A percentile compares a stretch with the other conserved stretches of the same genome.
phyloP scores from a whole-genome alignment of 2,797 vertebrate genomes.

The Poeciliopsis turneri region DNA sequence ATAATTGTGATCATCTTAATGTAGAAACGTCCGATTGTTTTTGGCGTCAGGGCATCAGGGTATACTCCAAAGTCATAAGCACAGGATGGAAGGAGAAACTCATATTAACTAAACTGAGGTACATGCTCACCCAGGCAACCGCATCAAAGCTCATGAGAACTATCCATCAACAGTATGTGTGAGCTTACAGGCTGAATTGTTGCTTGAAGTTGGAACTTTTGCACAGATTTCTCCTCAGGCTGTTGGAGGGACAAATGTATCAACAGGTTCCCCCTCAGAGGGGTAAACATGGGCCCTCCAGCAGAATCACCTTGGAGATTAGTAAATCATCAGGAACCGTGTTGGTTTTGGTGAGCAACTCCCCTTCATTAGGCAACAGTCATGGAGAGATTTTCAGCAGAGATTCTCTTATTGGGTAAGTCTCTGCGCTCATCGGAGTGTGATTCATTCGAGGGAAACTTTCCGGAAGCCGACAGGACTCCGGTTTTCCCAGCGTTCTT shows the following conservation, averaged over 20 bases:
- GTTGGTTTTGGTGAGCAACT: neutral
- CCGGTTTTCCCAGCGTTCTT: neutral
- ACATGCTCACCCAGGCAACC: neutral
- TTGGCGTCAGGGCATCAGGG: no score
- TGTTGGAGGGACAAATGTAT: neutral
- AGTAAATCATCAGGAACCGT: neutral
- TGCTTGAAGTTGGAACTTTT: neutral
- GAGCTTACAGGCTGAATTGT: neutral
- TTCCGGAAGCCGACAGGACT: neutral
- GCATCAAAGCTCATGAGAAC: neutral
- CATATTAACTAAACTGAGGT: neutral
- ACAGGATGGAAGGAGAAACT: neutral
- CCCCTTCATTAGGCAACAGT: neutral
- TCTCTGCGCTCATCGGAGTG: neutral
- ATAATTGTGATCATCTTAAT: neutral
- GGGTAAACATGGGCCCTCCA: neutral
- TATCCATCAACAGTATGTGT: neutral
- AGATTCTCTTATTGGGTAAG: neutral
- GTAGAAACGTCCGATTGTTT: neutral
- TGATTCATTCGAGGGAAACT: neutral
- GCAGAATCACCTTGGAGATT: neutral
- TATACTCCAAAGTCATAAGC: neutral
- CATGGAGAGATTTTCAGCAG: neutral
- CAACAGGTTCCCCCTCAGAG: neutral
- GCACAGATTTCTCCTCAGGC: neutral